Evolutionary conservation across 1,140 invertebrate genomes (phyloP), one percentile per base, ranked within the genome.

Genomic region (Leucophenga varia): DNA sequence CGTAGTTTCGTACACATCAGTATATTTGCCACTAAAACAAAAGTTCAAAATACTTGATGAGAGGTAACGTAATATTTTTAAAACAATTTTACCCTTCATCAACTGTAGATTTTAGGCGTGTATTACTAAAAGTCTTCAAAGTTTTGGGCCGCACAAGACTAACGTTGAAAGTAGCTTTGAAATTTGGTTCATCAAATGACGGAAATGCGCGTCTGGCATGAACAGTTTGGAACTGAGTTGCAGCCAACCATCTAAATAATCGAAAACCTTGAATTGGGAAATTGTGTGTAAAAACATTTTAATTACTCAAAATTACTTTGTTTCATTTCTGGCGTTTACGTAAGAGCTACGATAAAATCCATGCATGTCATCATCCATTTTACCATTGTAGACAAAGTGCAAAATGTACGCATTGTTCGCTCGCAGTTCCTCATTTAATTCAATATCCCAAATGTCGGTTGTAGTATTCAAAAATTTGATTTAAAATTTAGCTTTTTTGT

Each of bases 131-230:
- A 22, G 61, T 38, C 12, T 52, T 64, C 30, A 47, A 57, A 30
- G 37, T 50, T 18, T 28, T 44, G 31, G 76, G 77, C 47, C 78
- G 78, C 17, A 60, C 68, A 3, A 95, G 79, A 2, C 81, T 85
- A 2, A 89, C 78, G 18, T 77, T 72, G 43, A 91, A 95, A 0
- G 74, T 81, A 1, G 91, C 86, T 74, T 94, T 95, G 49, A 91
- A 89, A 7, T 80, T 76, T 1, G 93, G 93, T 58, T 95, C 92
- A 60, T 95, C 92, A 68, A 92, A 94, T 61, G 89, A 93, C 2
- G 93, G 93, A 61, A 95, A 95, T 0, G 89, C 90, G 55, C 83
- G 78, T 21, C 93, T 80, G 1, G 93, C 92, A 56, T 88, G 82
- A 7, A 83, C 82, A 1, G 90, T 87, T 57, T 93, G 83, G 64